Base-by-base conservation (phyloP, 1,140 invertebrate genomes). In the Armadillidium nasatum region DNA sequence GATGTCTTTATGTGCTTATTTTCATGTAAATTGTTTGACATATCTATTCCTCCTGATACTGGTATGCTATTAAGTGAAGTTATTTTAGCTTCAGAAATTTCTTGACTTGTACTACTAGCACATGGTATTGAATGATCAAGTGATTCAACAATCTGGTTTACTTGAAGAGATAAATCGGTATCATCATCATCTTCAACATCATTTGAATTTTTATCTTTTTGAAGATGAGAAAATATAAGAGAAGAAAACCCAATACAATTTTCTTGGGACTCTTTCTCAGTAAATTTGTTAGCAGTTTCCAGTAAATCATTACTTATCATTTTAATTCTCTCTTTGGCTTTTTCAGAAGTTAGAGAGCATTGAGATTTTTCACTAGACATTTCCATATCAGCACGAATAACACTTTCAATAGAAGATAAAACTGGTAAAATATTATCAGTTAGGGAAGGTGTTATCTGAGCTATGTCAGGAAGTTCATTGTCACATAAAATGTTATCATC, bases 391-490 rank as follows among this genome's bases (percentile, higher is more conserved):
- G 79, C 68, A 50, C 76, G 75, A 13, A 78, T 22, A 11, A 80
- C 75, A 66, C 33, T 76, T 10, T 75, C 79, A 10, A 78, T 44
- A 15, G 71, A 76, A 33, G 79, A 73, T 46, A 77, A 71, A 73
- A 78, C 74, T 74, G 79, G 79, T 22, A 80, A 54, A 21, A 70
- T 74, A 76, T 68, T 80, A 70, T 80, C 79, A 10, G 76, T 69
- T 22, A 80, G 60, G 22, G 71, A 76, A 19, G 76, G 76, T 0
- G 77, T 80, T 50, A 80, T 78, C 46, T 76, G 79, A 69, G 76
- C 76, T 11, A 80, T 50, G 44, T 80, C 79, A 43, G 77, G 79
- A 11, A 77, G 7, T 15, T 80, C 79, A 72, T 78, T 76, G 4
- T 77, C 72, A 10, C n/a, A 54, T 70, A 72, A 60, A 7, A 68